Evolutionary conservation across 2,888 invertebrate genomes (phyloP).

Genomic region (Beris morrisii): DNA sequence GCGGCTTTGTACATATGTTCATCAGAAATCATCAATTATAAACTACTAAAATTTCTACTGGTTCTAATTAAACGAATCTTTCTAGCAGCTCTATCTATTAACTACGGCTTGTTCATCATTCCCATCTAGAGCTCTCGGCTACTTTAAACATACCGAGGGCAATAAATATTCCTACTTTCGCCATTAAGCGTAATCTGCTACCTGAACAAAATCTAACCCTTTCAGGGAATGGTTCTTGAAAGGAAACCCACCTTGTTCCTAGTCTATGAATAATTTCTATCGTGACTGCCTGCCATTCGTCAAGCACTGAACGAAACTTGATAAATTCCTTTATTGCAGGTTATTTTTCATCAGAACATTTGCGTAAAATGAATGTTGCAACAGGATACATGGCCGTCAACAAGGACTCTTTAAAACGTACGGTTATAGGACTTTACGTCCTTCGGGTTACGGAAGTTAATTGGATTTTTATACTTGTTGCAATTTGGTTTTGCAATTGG

Average conservation of each 20-base stretch:
- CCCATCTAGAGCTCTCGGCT: neutral
- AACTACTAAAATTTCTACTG: too few species aligned
- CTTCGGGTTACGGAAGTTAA: too few species aligned
- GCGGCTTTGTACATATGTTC: too few species aligned
- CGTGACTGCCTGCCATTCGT: conserved; percentile 37
- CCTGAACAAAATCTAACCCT: conserved; percentile 18
- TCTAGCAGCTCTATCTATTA: too few species aligned
- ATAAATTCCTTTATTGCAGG: conserved; percentile 38
- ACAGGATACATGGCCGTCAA: conserved; percentile 26
- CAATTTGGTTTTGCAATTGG: too few species aligned
- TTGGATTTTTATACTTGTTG: too few species aligned
- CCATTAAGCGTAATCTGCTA: conserved; percentile 17
- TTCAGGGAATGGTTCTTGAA: conserved; percentile 19
- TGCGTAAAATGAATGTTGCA: conserved; percentile 14
- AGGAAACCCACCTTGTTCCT: conserved; percentile 18
- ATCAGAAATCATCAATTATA: too few species aligned
- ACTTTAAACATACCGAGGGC: conserved; percentile 5
- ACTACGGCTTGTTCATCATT: too few species aligned
- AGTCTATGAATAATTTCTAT: conserved; percentile 34
- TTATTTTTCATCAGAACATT: conserved; percentile 31
- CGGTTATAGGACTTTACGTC: too few species aligned
- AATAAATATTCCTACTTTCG: conserved; percentile 26
- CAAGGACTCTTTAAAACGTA: neutral
- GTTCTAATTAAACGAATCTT: too few species aligned
- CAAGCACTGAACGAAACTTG: conserved; percentile 35